These are phyloP conservation scores for Hydroisotoma schaefferi DNA, from an alignment of 2,888 invertebrate genomes.

Conservation along the genomic window DNA sequence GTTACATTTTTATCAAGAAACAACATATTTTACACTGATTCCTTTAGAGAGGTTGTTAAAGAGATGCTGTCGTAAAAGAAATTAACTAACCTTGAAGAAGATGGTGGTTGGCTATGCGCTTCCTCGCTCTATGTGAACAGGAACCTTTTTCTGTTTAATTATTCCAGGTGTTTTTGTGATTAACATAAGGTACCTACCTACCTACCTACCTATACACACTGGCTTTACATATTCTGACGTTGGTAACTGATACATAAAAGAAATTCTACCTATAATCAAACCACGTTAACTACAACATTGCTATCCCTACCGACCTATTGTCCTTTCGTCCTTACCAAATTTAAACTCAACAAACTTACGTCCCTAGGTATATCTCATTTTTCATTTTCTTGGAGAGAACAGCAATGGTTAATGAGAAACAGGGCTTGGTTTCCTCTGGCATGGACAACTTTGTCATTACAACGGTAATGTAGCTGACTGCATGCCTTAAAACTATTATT, in stretches of 20 bases:
- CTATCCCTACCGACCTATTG: no score
- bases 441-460: slow-evolving; percentile 12
- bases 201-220: no score
- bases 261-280: no score
- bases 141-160: slow-evolving; percentile 47
- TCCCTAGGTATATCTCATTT: slow-evolving; percentile 7
- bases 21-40: background rate
- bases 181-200: slow-evolving; percentile 28
- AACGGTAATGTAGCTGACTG: slow-evolving; percentile 7
- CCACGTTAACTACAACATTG: no score
- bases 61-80: slow-evolving; percentile 45
- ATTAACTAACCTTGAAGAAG: slow-evolving; percentile 46
- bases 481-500: slow-evolving; percentile 1
- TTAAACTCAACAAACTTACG: slow-evolving; percentile 8
- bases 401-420: slow-evolving; percentile 18
- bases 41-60: slow-evolving; percentile 25
- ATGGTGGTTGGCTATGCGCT: slow-evolving; percentile 13
- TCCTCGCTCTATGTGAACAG: slow-evolving; percentile 17
- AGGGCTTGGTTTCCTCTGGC: slow-evolving; percentile 28
- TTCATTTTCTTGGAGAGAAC: no score
- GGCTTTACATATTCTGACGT: no score
- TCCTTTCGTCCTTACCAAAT: slow-evolving; percentile 5
- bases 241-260: no score
- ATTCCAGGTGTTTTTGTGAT: slow-evolving; percentile 49
- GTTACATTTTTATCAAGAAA: background rate